Evolutionary conservation across 2,888 invertebrate genomes (phyloP), one percentile per base, ranked within the genome.

Genomic region (Cataglyphis altisquamis): DNA sequence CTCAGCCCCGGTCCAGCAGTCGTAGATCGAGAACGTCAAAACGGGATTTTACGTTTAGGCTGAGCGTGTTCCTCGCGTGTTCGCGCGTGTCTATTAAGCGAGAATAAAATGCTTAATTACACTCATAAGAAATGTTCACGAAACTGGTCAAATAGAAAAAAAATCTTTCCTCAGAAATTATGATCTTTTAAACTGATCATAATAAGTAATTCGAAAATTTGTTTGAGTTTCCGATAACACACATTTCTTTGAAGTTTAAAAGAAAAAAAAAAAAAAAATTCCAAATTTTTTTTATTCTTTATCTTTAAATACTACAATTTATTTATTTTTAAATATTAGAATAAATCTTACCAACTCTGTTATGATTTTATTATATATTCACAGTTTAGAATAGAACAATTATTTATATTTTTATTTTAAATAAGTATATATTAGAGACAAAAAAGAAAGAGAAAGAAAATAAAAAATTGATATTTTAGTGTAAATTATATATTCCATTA

Each of bases 11-110:
- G 86, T 87, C 88, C 88, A 88, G 68, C 55, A 77, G 83, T 84
- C 88, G 82, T 86, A 87, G 87, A 92, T 89, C 86, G 91, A 86
- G 87, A 89, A 90, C 87, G 87, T 88, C 89, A 89, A 91, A 92
- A 92, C 91, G 89, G 90, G 88, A 90, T 89, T 89, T 89, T 82
- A 86, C 70, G 89, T 86, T 83, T 74, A 83, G 80, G 57, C 60
- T 18, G 66, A 18, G 62, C 55, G 39, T 41, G 60, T 55, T 63
- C 25, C 57, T 62, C 83, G 85, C 85, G 73, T 57, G 52, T 78
- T 82, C 85, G 70, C 45, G 52, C 64, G 45, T 41, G 45, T 62
- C 29, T 74, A 62, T 63, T 74, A 45, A 72, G 60, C 64, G 45
- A 74, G 32, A 5, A 64, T 52, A 52, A 8, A 52, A 52, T 18